Evolutionary conservation across 2,888 invertebrate genomes (phyloP).

Genomic region (Sinotaia quadrata): DNA sequence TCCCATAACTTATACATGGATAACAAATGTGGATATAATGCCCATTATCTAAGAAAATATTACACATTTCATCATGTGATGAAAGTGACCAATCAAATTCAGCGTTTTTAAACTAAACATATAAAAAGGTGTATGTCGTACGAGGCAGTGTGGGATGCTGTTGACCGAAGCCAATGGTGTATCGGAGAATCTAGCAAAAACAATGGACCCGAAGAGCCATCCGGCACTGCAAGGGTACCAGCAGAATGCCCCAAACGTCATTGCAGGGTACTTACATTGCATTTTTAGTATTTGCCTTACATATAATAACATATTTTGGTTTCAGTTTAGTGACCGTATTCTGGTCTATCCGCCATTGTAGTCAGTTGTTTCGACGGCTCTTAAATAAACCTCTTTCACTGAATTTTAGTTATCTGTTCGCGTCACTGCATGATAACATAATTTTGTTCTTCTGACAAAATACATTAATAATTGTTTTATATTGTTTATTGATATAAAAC

Average conservation of each 20-base stretch:
- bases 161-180: constrained; percentile 58
- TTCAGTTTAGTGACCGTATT: background rate
- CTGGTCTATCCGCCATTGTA: background rate
- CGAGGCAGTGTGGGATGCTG: constrained; percentile 60
- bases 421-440: too few relatives aligned
- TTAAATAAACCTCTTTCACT: background rate
- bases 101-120: constrained; percentile 58
- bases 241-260: constrained; percentile 72
- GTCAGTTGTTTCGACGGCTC: background rate
- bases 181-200: constrained; percentile 62
- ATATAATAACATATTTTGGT: background rate
- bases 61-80: constrained; percentile 62
- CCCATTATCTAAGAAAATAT: constrained; percentile 16
- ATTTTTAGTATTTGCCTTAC: constrained; percentile 57
- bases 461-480: too few relatives aligned
- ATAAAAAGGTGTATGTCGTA: constrained; percentile 51
- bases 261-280: constrained; percentile 73
- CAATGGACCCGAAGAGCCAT: constrained; percentile 75
- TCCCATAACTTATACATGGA: too few relatives aligned
- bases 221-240: constrained; percentile 73
- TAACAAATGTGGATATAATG: too few relatives aligned
- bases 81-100: constrained; percentile 64
- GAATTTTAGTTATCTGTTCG: too few relatives aligned
- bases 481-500: too few relatives aligned
- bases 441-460: too few relatives aligned